phyloP scores from a whole-genome alignment of 2,888 invertebrate genomes.

The Nyleta sp. region DNA sequence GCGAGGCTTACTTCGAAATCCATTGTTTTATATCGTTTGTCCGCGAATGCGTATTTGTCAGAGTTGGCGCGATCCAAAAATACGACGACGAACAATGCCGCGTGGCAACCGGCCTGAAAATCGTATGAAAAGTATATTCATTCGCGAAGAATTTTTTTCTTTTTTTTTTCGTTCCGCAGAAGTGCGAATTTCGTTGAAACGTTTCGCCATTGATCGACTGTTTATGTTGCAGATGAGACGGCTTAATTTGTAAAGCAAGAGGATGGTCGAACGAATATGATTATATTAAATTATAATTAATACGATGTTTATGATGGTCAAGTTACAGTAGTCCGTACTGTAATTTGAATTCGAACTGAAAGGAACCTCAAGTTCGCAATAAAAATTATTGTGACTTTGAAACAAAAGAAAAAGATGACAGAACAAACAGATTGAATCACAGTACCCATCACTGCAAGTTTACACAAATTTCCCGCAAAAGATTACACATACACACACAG shows the following conservation, averaged over 20 bases:
- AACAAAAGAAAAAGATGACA: background rate
- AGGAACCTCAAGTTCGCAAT: background rate
- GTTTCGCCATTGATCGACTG: no score
- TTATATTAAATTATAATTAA: no score
- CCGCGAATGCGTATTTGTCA: conserved; percentile 2
- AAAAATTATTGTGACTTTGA: background rate
- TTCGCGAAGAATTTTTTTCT: no score
- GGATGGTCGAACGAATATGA: no score
- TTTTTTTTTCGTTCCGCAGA: no score
- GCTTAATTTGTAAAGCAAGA: no score
- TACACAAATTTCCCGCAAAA: no score
- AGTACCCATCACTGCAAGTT: conserved; percentile 1
- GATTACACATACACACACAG: no score
- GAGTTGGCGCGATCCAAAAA: background rate
- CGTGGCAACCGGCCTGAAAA: background rate
- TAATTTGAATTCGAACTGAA: background rate
- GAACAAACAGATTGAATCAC: background rate
- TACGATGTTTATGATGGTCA: no score
- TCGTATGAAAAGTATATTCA: background rate
- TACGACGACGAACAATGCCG: background rate
- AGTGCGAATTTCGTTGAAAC: no score
- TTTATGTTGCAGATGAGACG: no score
- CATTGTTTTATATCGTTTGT: conserved; percentile 34
- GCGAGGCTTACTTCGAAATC: conserved; percentile 28
- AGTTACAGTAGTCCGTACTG: conserved; percentile 7